phyloP scores from a whole-genome alignment of 2,888 invertebrate genomes.

The Synanthedon andrenaeformis region DNA sequence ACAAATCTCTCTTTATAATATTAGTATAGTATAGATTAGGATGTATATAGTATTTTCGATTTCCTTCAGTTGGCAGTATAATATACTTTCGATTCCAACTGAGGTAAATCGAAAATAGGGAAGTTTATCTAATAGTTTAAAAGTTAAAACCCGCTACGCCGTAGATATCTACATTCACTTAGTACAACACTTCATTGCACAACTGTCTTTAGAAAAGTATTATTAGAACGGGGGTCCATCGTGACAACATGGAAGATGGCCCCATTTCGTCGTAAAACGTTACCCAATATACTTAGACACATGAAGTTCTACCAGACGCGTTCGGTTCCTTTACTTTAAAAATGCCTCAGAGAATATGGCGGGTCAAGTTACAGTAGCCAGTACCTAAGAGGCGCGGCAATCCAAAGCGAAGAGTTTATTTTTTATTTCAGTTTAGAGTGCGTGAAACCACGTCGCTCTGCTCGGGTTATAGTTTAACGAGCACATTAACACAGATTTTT shows the following conservation, averaged over 20 bases:
- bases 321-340: conserved; percentile 10
- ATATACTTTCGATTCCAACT: no score
- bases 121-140: no score
- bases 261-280: conserved; percentile 31
- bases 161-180: conserved; percentile 17
- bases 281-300: conserved; percentile 16
- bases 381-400: conserved; percentile 6
- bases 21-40: no score
- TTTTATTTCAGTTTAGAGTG: conserved; percentile 15
- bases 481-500: not conserved
- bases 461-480: not conserved
- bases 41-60: no score
- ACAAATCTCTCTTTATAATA: no score
- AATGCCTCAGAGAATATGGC: conserved; percentile 6
- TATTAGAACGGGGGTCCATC: conserved; percentile 43
- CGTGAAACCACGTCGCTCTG: conserved; percentile 20
- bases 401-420: conserved; percentile 11
- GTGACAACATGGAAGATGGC: conserved; percentile 36
- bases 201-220: conserved; percentile 22
- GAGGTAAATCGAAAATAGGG: no score
- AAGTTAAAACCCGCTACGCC: conserved; percentile 14
- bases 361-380: conserved; percentile 12
- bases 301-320: conserved; percentile 3
- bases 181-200: conserved; percentile 3
- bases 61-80: no score